Conservation (phyloP, 2,113 vertebrate genomes). For the Loxodonta africana region DNA sequence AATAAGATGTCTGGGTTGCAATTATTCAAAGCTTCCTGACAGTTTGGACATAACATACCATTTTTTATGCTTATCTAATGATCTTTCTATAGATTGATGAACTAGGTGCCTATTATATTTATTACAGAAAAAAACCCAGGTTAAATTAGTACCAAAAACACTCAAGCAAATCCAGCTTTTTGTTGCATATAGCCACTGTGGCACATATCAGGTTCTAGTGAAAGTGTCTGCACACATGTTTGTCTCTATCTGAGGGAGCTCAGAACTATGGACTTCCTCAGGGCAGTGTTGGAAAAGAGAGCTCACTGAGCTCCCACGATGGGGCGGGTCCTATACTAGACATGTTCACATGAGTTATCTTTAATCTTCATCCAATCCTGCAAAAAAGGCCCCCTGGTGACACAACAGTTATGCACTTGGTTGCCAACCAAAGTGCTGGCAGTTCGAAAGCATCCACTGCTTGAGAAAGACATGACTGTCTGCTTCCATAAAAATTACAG, state of each 20-base stretch:
- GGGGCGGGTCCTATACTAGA: neutral
- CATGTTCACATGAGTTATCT: neutral
- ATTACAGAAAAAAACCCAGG: slow-evolving; percentile 8
- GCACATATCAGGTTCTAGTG: neutral
- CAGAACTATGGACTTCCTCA: neutral
- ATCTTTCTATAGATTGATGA: neutral
- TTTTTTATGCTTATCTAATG: neutral
- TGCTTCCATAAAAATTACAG: no score
- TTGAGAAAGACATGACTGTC: no score
- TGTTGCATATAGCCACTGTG: neutral
- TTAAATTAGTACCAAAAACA: neutral
- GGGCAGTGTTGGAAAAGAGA: neutral
- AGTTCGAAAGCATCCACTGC: no score
- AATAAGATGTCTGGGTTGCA: neutral
- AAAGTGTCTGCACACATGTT: neutral
- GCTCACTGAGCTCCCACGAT: neutral
- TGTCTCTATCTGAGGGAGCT: neutral
- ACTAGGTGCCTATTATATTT: neutral
- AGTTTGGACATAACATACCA: neutral
- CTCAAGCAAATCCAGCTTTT: neutral
- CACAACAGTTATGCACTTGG: no score
- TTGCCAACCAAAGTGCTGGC: no score
- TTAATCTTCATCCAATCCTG: neutral
- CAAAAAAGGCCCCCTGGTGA: neutral
- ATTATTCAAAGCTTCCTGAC: neutral